Conservation (phyloP, 2,797 vertebrate species). For the Falco rusticolus region DNA sequence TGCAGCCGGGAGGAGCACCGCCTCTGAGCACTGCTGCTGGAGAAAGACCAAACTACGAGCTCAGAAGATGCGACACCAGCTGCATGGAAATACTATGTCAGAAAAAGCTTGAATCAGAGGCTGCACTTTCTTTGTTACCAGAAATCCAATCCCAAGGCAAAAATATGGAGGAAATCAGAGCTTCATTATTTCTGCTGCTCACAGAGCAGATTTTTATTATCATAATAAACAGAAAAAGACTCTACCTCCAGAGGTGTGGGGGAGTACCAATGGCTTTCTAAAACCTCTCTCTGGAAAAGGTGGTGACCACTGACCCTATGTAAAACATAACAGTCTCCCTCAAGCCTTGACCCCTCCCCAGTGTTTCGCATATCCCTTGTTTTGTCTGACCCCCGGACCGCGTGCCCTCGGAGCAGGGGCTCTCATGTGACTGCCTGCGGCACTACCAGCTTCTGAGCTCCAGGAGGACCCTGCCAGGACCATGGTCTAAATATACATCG, state of each 20-base stretch:
- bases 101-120: not conserved
- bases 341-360: not conserved
- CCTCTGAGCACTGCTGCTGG: not conserved
- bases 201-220: not conserved
- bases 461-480: not conserved
- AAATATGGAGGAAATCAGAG: not conserved
- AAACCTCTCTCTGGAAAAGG: not conserved
- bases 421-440: not conserved
- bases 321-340: not conserved
- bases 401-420: not conserved
- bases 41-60: not conserved
- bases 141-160: not conserved
- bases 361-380: not conserved
- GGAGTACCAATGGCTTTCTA: not conserved
- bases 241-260: not conserved
- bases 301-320: not conserved
- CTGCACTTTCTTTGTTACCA: not conserved
- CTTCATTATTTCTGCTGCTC: not conserved
- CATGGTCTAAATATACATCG: fast-evolving
- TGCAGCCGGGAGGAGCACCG: not conserved
- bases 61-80: not conserved
- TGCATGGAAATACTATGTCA: not conserved
- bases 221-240: not conserved
- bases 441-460: not conserved
- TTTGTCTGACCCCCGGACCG: fast-evolving